Percentiles rank a stretch among this genome's conserved stretches.
Evolutionary conservation across 2,888 invertebrate genomes (phyloP).

Genomic region (Leucoma salicis): DNA sequence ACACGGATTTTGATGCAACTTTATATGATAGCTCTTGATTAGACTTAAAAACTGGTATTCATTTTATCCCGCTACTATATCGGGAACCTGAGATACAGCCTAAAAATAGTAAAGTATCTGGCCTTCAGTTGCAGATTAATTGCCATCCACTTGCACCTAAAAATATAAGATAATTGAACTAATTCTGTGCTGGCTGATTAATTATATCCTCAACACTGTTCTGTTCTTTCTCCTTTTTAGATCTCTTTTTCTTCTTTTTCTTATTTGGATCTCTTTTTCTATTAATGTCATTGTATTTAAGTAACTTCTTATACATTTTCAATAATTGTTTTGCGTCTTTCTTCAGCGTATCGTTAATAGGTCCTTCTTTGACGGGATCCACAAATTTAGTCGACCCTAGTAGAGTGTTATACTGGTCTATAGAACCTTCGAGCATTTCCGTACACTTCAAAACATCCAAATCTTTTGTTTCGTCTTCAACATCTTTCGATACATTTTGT

Average conservation of each 20-base stretch:
- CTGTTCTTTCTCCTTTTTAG: constrained; percentile 23
- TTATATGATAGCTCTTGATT: too few species aligned
- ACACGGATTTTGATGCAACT: too few species aligned
- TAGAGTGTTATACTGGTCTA: constrained; percentile 80
- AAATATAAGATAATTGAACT: too few species aligned
- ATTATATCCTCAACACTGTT: neutral
- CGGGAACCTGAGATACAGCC: too few species aligned
- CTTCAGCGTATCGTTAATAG: constrained; percentile 50
- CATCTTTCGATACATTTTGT: constrained; percentile 4
- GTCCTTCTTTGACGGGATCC: constrained; percentile 46
- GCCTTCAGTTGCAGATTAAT: too few species aligned
- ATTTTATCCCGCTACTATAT: too few species aligned
- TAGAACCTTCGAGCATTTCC: constrained; percentile 66
- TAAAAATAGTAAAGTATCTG: too few species aligned
- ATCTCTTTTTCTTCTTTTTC: constrained; percentile 53
- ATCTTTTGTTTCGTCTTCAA: constrained; percentile 30
- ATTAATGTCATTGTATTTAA: constrained; percentile 66
- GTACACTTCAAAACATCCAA: constrained; percentile 11
- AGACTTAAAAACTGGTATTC: too few species aligned
- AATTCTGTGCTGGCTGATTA: neutral
- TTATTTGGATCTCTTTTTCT: constrained; percentile 53
- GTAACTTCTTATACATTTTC: constrained; percentile 72
- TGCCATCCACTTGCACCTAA: too few species aligned
- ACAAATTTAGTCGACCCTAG: constrained; percentile 63
- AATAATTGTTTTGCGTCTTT: constrained; percentile 71